Evolutionary conservation across 1,140 invertebrate genomes (phyloP), one percentile per base, ranked within the genome.

Genomic region (Tyrophagus putrescentiae): DNA sequence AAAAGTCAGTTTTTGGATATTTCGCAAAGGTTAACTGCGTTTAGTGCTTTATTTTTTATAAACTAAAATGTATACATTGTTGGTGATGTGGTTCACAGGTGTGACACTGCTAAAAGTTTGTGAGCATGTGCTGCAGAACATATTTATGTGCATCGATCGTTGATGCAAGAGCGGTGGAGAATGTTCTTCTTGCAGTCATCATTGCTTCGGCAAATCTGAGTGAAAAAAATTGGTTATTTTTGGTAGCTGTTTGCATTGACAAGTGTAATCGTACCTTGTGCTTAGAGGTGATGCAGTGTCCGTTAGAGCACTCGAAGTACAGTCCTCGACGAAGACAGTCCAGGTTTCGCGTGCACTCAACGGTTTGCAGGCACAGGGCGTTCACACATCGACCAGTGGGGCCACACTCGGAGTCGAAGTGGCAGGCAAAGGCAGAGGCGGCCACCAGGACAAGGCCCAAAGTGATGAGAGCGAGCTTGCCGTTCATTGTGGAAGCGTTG

Each of bases 111-210:
- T n/a, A n/a, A n/a, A n/a, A n/a, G n/a, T n/a, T n/a, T n/a, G n/a
- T n/a, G n/a, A n/a, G n/a, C n/a, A n/a, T n/a, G n/a, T 39, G 36
- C 6, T 4, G 32, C 13, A 52, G 1, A 52, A 52, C 27, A 21
- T 2, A 28, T 29, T 28, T 52, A 28, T 53, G 6, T 61, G 23
- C 60, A 60, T 5, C 28, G 60, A 60, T 60, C 18, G 23, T 54
- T 39, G 31, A 33, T 31, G 27, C 60, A 60, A 28, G 27, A 57
- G 11, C 7, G 53, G 50, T 61, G 4, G n/a, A 60, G 4, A 7
- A 61, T 13, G 13, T 61, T 61, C 3, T 61, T 29, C 7, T 60
- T 62, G 32, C 60, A 60, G n/a, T 60, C 60, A 31, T 62, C 60
- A 27, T 60, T 32, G 28, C 3, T 34, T 62, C 27, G 56, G 27